Base-by-base conservation (phyloP, 2,113 vertebrate genomes). In the Sakesphorus luctuosus region DNA sequence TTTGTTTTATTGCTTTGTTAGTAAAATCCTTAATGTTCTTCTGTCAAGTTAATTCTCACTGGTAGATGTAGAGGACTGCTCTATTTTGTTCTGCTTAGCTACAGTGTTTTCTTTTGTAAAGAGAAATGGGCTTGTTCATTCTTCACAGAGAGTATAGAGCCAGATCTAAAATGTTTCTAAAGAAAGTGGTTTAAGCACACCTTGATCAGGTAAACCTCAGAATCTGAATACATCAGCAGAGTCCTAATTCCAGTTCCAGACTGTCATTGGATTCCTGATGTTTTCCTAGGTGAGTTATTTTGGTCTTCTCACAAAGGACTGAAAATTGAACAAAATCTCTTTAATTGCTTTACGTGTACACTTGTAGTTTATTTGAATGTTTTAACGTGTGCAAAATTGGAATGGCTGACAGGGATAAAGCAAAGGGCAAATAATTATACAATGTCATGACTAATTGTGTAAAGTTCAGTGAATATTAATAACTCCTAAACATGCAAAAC, bases 381-480 rank as follows among this genome's bases (percentile, higher is more conserved):
- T 88, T 67, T 49, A 90, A 52, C 62, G 15, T 40, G 10, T 93
- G 43, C 43, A 36, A 71, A 83, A 49, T 53, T n/a, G 89, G 63
- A 93, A 74, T 38, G 36, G 38, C 24, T 87, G 46, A 35, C 24
- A 61, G 16, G n/a, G n/a, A 19, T 69, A 88, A 78, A 31, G 68
- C 15, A 82, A 81, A 76, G 35, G 46, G 44, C 18, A 87, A 84
- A 66, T 87, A 68, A 76, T 88, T 90, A 43, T 33, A 47, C 56
- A 73, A 6, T 43, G 38, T 47, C 35, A 80, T 28, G 29, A 56
- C 61, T 81, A 31, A 43, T 36, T 76, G 31, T 65, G 29, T 86
- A 50, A 90, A 92, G 56, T 87, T 87, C 65, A 90, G 49, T 69
- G 47, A 68, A 81, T 85, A 67, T 76, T 88, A 86, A 49, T 83